phyloP scores from a whole-genome alignment of 2,113 vertebrate species.

The Halichoeres trimaculatus region DNA sequence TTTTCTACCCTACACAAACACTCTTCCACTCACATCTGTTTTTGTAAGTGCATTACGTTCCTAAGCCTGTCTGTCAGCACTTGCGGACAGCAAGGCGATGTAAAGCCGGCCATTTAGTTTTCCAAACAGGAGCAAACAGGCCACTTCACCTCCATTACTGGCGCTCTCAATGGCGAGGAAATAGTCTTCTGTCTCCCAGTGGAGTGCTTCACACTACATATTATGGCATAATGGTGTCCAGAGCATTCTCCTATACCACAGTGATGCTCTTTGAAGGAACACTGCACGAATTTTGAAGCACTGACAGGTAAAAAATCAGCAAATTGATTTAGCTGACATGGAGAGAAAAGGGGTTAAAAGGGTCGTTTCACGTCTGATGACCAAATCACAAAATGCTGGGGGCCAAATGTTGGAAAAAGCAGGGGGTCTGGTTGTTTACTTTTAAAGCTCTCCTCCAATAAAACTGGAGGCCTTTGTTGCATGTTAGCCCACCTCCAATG shows the following conservation, averaged over 20 bases:
- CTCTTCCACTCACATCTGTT: conserved; percentile 58
- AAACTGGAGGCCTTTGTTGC: conserved; percentile 31
- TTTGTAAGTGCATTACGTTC: conserved; percentile 76
- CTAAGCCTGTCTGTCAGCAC: conserved; percentile 73
- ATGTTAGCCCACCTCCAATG: not conserved
- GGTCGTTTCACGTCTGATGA: conserved; percentile 2
- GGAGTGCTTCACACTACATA: conserved; percentile 65
- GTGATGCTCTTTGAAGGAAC: conserved; percentile 40
- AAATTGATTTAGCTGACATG: conserved; percentile 22
- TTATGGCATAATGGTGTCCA: conserved; percentile 69
- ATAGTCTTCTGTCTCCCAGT: conserved; percentile 63
- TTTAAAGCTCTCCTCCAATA: not conserved
- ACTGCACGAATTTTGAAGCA: conserved; percentile 39
- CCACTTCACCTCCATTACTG: conserved; percentile 79
- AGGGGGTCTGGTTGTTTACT: conserved; percentile 18
- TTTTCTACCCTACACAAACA: conserved; percentile 28
- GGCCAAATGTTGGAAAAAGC: conserved; percentile 29
- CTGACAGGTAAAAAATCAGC: not conserved
- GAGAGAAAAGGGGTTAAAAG: conserved; percentile 9
- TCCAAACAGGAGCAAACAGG: conserved; percentile 73
- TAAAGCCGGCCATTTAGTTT: conserved; percentile 75
- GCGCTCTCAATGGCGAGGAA: conserved; percentile 61
- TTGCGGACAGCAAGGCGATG: conserved; percentile 48
- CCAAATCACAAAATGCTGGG: not conserved
- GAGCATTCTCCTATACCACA: conserved; percentile 25